Evolutionary conservation across 2,797 vertebrate genomes (phyloP).

Genomic region (Euthynnus affinis): DNA sequence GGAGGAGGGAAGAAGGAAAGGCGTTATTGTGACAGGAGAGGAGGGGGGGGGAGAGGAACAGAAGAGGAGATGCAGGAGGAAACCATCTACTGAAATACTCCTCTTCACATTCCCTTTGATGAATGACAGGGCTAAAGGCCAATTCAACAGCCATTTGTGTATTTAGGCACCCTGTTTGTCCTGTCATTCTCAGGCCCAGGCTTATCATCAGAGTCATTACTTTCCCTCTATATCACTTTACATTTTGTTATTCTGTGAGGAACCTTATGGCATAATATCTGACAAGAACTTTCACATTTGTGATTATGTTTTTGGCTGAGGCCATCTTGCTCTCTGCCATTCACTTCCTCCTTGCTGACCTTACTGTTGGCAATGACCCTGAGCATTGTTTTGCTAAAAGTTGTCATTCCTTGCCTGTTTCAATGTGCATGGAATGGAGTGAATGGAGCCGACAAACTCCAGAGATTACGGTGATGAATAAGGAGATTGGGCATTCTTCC

Average conservation of each 20-base stretch:
- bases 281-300: conserved; percentile 3
- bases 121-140: conserved; percentile 25
- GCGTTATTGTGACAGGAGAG: conserved; percentile 20
- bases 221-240: conserved; percentile 39
- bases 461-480: conserved; percentile 10
- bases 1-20: conserved; percentile 33
- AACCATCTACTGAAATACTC: conserved; percentile 14
- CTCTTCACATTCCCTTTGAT: conserved; percentile 23
- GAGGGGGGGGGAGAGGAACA: conserved; percentile 25
- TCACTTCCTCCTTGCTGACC: not conserved
- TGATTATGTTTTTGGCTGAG: not conserved
- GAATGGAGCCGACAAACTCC: not conserved
- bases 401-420: conserved; percentile 4
- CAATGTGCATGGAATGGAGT: too few relatives aligned
- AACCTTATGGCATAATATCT: not conserved
- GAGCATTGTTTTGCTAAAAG: conserved; percentile 20
- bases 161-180: conserved; percentile 19
- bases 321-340: not conserved
- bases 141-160: conserved; percentile 42
- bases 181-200: conserved; percentile 16
- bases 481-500: not conserved
- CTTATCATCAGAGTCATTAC: conserved; percentile 48
- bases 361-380: not conserved
- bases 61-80: conserved; percentile 34
- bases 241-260: conserved; percentile 38